These are phyloP conservation scores for Poeciliopsis presidionis DNA, from an alignment of 2,797 vertebrate species.

Conservation along the genomic window DNA sequence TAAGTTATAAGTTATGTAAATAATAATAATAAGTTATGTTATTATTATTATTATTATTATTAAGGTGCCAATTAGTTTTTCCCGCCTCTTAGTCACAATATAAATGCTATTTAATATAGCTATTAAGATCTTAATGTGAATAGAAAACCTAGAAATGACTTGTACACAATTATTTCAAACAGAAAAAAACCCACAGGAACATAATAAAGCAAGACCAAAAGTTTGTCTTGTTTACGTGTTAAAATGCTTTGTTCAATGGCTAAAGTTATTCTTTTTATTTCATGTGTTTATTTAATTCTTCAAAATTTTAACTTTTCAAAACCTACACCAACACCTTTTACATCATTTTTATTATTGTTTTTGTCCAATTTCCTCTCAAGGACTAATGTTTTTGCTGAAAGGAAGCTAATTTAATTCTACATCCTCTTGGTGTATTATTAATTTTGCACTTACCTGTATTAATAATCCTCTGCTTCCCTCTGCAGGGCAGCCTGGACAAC, in stretches of 20 bases:
- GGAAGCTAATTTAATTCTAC: neutral
- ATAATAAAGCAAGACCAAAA: neutral
- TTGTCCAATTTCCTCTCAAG: neutral
- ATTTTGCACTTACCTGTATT: neutral
- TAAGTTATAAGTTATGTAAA: too few relatives aligned
- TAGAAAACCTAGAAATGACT: neutral
- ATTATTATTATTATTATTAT: too few relatives aligned
- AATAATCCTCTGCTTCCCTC: slow-evolving; percentile 43
- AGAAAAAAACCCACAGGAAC: neutral
- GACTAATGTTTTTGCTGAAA: neutral
- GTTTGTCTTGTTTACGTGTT: neutral
- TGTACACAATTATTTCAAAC: neutral
- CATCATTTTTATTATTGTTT: neutral
- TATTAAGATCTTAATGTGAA: slow-evolving; percentile 12
- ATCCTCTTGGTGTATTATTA: neutral
- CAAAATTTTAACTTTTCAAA: neutral
- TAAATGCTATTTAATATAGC: neutral
- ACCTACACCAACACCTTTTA: neutral
- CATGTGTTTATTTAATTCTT: neutral
- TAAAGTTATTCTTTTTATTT: neutral
- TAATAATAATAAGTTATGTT: neutral
- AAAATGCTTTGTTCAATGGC: neutral
- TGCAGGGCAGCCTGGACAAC: slow-evolving; percentile 88
- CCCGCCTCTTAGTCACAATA: neutral
- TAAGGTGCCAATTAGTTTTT: neutral